These are phyloP conservation scores for Plutomurus gul DNA, from an alignment of 1,140 invertebrate species.

Conservation along the genomic window DNA sequence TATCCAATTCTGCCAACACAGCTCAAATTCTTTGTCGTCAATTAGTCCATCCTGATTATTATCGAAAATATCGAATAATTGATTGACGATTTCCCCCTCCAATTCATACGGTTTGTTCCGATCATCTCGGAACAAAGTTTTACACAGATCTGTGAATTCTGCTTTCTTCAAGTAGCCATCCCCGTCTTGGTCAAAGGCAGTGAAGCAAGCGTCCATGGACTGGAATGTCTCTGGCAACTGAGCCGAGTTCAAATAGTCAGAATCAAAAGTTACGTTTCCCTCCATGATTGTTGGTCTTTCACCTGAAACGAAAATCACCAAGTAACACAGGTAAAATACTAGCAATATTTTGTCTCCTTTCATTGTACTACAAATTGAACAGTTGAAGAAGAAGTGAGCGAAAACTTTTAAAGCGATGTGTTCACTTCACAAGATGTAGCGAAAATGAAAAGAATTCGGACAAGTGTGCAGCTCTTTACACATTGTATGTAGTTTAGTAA, in stretches of 20 bases:
- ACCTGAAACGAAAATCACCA: too few relatives aligned
- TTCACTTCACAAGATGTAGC: too few relatives aligned
- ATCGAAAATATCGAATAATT: slow-evolving; percentile 80
- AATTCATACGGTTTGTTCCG: slow-evolving; percentile 82
- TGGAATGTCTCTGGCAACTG: slow-evolving; percentile 13
- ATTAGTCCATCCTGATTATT: slow-evolving; percentile 77
- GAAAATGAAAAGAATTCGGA: too few relatives aligned
- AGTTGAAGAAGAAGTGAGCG: too few relatives aligned
- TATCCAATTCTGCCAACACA: slow-evolving; percentile 40
- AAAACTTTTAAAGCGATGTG: too few relatives aligned
- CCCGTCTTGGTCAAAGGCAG: slow-evolving; percentile 45
- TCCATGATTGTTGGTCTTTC: too few relatives aligned
- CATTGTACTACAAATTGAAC: too few relatives aligned
- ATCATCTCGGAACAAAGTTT: slow-evolving; percentile 83
- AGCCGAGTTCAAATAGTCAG: slow-evolving; percentile 16
- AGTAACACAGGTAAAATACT: too few relatives aligned
- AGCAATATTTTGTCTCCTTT: too few relatives aligned
- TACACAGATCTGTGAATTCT: slow-evolving; percentile 80
- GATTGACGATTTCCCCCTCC: slow-evolving; percentile 70
- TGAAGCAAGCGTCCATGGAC: slow-evolving; percentile 50
- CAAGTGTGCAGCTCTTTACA: too few relatives aligned
- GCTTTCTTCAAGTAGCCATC: slow-evolving; percentile 76
- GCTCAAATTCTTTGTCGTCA: slow-evolving; percentile 68
- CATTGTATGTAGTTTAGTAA: too few relatives aligned
- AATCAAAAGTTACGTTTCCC: too few relatives aligned